Base-by-base conservation (phyloP, 2,113 vertebrate species). In the Phylloscopus whistleri region DNA sequence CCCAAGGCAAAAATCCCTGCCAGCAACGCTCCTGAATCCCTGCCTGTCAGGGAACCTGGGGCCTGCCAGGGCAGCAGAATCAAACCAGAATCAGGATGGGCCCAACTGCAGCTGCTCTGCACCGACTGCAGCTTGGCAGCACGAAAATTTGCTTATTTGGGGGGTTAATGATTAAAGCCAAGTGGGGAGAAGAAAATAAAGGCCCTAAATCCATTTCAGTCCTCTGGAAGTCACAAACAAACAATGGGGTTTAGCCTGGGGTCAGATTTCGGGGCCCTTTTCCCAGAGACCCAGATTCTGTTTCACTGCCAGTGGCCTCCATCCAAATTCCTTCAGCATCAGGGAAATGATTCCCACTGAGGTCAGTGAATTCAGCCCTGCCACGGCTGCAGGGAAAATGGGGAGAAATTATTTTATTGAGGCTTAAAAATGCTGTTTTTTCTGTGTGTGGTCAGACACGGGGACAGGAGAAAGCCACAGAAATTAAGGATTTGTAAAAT, bases 261-360 rank as follows among this genome's bases (percentile, higher is more conserved):
- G 13, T 96, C 96, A 59, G 10, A 37, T 97, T 97, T 94, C 94
- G 14, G 63, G 53, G 67, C n/a, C 43, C 52, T 84, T 91, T 96
- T 96, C 90, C 78, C 94, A 94, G 67, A 41, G 8, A 14, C 41
- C 10, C 58, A 20, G 76, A 52, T 94, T 66, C 0, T 16, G 8
- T 81, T 93, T 89, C 82, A 24, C 18, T 81, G 35, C 76, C 73
- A 2, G 3, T 78, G 93, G 95, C 69, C 52, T 79, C 18, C 51
- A 28, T 67, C 92, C 78, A 92, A 82, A 68, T 66, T 62, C 58
- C 39, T 83, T 16, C 79, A 72, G 94, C 56, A 46, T 26, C 78
- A 21, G 72, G 59, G 35, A 56, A 83, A 60, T 1, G 4, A 11
- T 67, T 89, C 74, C 91, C 74, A 41, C 77, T 17, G 49, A 70